Conservation (phyloP, 1,140 invertebrate species). For the Luehdorfia chinensis region DNA sequence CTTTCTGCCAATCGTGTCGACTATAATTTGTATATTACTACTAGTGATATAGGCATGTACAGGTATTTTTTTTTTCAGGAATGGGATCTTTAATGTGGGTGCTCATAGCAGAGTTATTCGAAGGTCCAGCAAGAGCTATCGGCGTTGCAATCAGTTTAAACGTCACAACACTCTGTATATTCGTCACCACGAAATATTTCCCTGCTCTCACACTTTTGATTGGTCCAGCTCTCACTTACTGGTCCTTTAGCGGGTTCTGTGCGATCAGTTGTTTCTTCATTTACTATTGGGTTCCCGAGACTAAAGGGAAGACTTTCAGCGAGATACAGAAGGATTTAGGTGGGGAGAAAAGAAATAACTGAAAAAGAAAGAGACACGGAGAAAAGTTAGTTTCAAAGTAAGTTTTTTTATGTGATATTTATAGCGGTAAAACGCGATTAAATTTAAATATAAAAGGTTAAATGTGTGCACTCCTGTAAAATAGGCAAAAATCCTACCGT, state of each 20-base stretch:
- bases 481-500: no score
- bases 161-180: slow-evolving; percentile 16
- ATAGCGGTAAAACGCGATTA: no score
- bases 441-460: no score
- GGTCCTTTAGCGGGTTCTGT: slow-evolving; percentile 23
- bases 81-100: slow-evolving; percentile 28
- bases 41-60: no score
- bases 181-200: slow-evolving; percentile 20
- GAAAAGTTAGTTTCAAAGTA: no score
- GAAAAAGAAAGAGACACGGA: neutral
- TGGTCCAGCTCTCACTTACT: slow-evolving; percentile 25
- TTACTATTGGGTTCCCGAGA: slow-evolving; percentile 78
- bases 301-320: slow-evolving; percentile 78
- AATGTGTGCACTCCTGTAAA: no score
- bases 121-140: slow-evolving; percentile 21
- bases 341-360: no score
- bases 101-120: slow-evolving; percentile 29
- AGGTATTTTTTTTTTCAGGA: slow-evolving; percentile 30
- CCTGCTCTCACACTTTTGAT: slow-evolving; percentile 1
- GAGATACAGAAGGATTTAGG: slow-evolving; percentile 69
- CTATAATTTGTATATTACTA: no score
- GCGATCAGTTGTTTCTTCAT: slow-evolving; percentile 55
- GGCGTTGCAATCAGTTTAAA: slow-evolving; percentile 21
- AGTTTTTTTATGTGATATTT: no score
- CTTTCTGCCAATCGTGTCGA: no score